A percentile compares a stretch with the other conserved stretches of the same genome.
Conservation (phyloP, 2,113 vertebrate species). For the Rhizomys pruinosus region DNA sequence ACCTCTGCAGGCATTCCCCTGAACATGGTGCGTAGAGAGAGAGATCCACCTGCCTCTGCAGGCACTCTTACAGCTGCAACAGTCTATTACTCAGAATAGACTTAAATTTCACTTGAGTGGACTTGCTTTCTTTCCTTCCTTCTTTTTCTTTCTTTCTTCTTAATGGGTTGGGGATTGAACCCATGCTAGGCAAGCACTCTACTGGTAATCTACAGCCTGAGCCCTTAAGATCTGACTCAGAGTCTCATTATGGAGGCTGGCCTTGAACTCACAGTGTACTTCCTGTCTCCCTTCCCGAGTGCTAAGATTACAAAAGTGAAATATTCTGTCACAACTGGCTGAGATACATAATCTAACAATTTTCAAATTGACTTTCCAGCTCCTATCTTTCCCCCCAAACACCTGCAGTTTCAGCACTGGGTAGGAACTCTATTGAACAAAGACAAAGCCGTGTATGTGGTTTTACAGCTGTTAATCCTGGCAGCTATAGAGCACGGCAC, state of each 20-base stretch:
- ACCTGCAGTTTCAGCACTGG: not conserved
- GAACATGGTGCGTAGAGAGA: no score
- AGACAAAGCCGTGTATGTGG: no score
- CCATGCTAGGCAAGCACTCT: no score
- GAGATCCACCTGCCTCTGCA: no score
- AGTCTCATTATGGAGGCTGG: not conserved
- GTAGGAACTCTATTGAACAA: not conserved
- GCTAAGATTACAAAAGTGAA: not conserved
- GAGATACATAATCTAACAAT: not conserved
- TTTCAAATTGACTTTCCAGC: not conserved
- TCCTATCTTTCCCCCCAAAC: conserved; percentile 38
- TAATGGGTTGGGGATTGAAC: not conserved
- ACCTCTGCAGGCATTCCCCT: no score
- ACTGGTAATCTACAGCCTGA: no score
- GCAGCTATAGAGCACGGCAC: not conserved
- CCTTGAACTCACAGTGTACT: not conserved
- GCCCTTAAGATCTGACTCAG: not conserved
- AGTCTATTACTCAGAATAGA: no score
- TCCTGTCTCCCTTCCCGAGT: not conserved
- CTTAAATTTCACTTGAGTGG: no score
- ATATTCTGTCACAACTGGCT: not conserved
- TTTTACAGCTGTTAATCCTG: not conserved
- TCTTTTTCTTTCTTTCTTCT: no score
- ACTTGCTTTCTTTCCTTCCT: no score
- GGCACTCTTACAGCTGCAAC: no score